phyloP scores from a whole-genome alignment of 2,797 vertebrate species.

The Girardinus metallicus region DNA sequence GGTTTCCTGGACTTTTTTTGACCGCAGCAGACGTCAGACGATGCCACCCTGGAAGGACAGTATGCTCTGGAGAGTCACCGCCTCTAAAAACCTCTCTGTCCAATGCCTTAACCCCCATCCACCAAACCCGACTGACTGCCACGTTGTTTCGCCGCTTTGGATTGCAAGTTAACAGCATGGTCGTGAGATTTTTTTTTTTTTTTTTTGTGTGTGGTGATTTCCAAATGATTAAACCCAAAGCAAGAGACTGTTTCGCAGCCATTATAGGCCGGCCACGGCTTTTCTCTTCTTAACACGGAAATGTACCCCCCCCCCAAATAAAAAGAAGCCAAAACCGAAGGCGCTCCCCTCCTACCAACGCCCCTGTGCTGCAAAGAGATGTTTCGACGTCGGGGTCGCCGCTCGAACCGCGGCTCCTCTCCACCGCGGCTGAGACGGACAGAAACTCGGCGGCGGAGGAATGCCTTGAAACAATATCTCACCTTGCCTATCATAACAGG shows the following conservation, averaged over 20 bases:
- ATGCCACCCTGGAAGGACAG: conserved; percentile 49
- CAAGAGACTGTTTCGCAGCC: conserved; percentile 28
- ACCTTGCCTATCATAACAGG: conserved; percentile 69
- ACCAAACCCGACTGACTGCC: conserved; percentile 38
- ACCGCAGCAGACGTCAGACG: conserved; percentile 25
- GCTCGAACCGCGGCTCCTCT: conserved; percentile 15
- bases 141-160: conserved; percentile 34
- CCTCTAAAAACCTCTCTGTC: conserved; percentile 67
- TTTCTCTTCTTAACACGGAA: conserved; percentile 37
- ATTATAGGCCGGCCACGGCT: conserved; percentile 36
- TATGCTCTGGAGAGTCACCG: conserved; percentile 51
- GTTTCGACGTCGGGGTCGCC: conserved; percentile 38
- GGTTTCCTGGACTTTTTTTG: conserved; percentile 41
- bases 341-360: conserved; percentile 17
- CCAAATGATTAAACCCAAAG: conserved; percentile 35
- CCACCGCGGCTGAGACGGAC: not conserved
- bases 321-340: conserved; percentile 53
- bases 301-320: conserved; percentile 27
- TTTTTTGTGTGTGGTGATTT: conserved; percentile 14
- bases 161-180: conserved; percentile 31
- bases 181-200: conserved; percentile 2
- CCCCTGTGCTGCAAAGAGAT: conserved; percentile 52
- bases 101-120: conserved; percentile 81
- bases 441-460: conserved; percentile 47
- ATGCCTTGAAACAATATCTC: conserved; percentile 74